Evolutionary conservation across 2,888 invertebrate genomes (phyloP).

Genomic region (Endotricha flammealis): DNA sequence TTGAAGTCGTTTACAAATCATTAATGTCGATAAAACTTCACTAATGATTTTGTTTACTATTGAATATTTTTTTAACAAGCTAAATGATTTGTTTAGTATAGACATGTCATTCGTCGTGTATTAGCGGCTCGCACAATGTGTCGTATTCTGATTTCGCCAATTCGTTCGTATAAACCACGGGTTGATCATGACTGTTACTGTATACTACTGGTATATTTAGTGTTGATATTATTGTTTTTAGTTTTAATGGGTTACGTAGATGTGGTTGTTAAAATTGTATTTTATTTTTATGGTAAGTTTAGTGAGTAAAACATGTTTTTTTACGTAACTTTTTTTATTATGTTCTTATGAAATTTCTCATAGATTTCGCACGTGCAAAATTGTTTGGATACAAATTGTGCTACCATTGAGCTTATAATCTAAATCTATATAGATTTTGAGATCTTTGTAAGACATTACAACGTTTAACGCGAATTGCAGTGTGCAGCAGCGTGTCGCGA

Average conservation of each 20-base stretch:
- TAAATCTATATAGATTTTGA: too few species aligned
- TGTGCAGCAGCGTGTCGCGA: constrained; percentile 23
- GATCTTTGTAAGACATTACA: too few species aligned
- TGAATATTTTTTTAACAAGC: too few species aligned
- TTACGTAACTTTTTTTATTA: too few species aligned
- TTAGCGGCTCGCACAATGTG: constrained; percentile 1
- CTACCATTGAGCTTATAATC: too few species aligned
- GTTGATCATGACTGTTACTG: constrained; percentile 3
- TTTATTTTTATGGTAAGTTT: constrained; percentile 50
- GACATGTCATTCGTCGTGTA: background rate
- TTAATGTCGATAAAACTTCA: background rate
- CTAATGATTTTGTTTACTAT: background rate
- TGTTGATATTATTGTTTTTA: constrained; percentile 25
- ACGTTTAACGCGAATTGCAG: too few species aligned
- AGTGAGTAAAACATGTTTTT: too few species aligned
- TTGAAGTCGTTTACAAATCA: background rate
- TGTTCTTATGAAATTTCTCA: too few species aligned
- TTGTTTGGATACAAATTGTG: too few species aligned
- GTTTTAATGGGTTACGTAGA: constrained; percentile 37
- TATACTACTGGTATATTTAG: constrained; percentile 16
- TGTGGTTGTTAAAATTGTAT: constrained; percentile 41
- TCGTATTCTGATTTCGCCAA: constrained; percentile 12
- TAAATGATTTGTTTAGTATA: background rate
- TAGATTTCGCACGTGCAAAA: too few species aligned
- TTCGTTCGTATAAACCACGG: background rate